Evolutionary conservation across 2,797 vertebrate genomes (phyloP).

Genomic region (Huso huso): DNA sequence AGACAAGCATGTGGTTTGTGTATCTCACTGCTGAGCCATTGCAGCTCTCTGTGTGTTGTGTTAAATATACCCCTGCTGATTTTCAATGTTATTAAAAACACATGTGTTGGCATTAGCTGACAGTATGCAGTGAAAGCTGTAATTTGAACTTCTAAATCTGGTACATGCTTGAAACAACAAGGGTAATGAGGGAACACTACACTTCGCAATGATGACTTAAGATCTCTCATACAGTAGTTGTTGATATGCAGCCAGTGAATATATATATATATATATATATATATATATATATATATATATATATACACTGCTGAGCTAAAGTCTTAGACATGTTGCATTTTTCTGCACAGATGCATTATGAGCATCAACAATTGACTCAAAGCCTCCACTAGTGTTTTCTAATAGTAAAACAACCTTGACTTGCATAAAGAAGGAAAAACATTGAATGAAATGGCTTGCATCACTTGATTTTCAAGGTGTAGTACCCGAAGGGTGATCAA

Average conservation of each 20-base stretch:
- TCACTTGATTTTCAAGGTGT: too few relatives aligned
- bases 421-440: too few relatives aligned
- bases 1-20: background rate
- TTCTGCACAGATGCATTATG: too few relatives aligned
- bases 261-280: background rate
- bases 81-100: slow-evolving; percentile 27
- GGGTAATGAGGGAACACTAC: background rate
- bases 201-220: background rate
- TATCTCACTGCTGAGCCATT: slow-evolving; percentile 7
- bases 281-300: background rate
- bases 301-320: background rate
- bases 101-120: slow-evolving; percentile 23
- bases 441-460: too few relatives aligned
- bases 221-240: slow-evolving; percentile 1
- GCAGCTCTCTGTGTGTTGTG: slow-evolving; percentile 4
- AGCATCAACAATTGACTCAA: too few relatives aligned
- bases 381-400: too few relatives aligned
- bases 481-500: too few relatives aligned
- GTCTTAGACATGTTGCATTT: too few relatives aligned
- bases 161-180: slow-evolving; percentile 6
- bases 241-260: background rate
- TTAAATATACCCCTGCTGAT: slow-evolving; percentile 29
- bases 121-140: slow-evolving; percentile 20
- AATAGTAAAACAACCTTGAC: too few relatives aligned
- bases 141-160: slow-evolving; percentile 17